These are phyloP conservation scores for Cheilosia impressa DNA, from an alignment of 2,888 invertebrate genomes.

Conservation along the genomic window DNA sequence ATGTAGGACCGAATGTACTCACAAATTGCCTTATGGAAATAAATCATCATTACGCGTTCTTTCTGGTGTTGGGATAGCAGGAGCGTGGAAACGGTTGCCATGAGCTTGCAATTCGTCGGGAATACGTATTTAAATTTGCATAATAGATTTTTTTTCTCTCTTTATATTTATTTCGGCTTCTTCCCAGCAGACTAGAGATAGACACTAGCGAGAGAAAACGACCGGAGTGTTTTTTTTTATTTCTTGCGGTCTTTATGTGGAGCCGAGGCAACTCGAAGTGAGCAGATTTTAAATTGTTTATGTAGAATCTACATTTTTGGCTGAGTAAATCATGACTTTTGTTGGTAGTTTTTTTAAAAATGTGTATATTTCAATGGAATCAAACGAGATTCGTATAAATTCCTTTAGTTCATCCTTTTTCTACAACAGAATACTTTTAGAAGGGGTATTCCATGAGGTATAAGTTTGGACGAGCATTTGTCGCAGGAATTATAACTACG, in stretches of 20 bases:
- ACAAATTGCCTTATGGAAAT: constrained; percentile 70
- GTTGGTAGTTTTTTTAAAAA: not conserved
- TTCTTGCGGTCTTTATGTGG: not conserved
- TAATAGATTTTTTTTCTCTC: constrained; percentile 46
- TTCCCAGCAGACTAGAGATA: not conserved
- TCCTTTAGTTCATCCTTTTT: no score
- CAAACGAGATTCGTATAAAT: no score
- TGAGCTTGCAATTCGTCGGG: constrained; percentile 43
- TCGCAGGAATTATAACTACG: no score
- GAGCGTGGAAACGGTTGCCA: constrained; percentile 8
- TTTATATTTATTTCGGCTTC: constrained; percentile 5
- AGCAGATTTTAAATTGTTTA: constrained; percentile 27
- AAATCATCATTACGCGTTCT: constrained; percentile 66
- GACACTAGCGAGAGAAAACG: not conserved
- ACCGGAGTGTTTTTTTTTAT: not conserved
- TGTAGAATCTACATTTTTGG: constrained; percentile 19
- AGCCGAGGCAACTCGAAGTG: constrained; percentile 14
- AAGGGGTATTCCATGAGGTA: no score
- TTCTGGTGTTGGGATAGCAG: constrained; percentile 13
- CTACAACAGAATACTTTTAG: no score
- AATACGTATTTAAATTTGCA: constrained; percentile 69
- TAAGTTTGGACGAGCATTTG: no score
- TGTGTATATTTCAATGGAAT: no score
- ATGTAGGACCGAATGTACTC: constrained; percentile 38
- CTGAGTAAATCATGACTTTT: constrained; percentile 9